Conservation (phyloP, 2,888 invertebrate species). For the Achlya flavicornis region DNA sequence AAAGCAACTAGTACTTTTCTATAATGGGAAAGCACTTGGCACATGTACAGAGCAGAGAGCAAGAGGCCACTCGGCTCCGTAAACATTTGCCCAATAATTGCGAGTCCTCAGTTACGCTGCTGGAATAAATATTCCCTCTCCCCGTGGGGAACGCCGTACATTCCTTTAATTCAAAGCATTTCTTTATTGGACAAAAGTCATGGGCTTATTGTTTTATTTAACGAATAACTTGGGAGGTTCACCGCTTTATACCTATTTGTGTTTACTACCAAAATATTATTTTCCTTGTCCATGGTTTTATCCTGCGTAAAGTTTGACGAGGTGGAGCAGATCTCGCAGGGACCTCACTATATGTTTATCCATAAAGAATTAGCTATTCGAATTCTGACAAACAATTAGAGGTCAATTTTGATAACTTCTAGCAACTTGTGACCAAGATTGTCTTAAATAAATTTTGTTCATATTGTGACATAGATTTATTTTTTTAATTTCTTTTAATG, state of each 20-base stretch:
- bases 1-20: constrained; percentile 68
- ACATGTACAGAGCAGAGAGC: constrained; percentile 58
- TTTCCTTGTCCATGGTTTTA: too few species aligned
- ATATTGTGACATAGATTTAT: too few species aligned
- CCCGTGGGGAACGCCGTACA: constrained; percentile 62
- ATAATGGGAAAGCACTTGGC: constrained; percentile 70
- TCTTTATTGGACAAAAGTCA: constrained; percentile 74
- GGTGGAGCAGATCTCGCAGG: too few species aligned
- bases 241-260: constrained; percentile 12
- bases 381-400: too few species aligned
- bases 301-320: too few species aligned
- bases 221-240: constrained; percentile 57
- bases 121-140: constrained; percentile 72
- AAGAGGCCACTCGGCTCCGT: constrained; percentile 68
- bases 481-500: too few species aligned
- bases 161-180: constrained; percentile 72
- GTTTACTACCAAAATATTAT: too few species aligned
- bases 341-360: too few species aligned
- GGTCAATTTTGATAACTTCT: too few species aligned
- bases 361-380: too few species aligned
- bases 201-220: constrained; percentile 72
- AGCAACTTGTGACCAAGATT: too few species aligned
- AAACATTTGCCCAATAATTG: constrained; percentile 82
- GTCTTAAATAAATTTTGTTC: too few species aligned
- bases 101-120: constrained; percentile 72